Base-by-base conservation (phyloP, 2,113 vertebrate genomes). In the Pelusios castaneus region DNA sequence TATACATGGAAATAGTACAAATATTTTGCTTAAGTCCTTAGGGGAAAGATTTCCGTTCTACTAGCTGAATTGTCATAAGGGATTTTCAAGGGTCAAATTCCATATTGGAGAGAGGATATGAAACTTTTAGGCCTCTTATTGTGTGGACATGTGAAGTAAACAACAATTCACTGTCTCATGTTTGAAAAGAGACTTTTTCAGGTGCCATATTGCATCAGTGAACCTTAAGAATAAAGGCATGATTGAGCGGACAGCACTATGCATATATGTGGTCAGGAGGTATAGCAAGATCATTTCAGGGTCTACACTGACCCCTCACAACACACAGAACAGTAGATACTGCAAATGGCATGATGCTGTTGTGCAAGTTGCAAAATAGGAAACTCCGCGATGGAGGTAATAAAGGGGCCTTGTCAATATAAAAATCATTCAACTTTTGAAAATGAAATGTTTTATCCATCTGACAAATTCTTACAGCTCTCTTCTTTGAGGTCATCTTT, bases 81-180 rank as follows among this genome's bases (percentile, higher is more conserved):
- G 95, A 96, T 97, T 97, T 97, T 93, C 90, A 93, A 89, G 93
- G 95, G 96, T 96, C 95, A 96, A 90, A 83, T 94, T 95, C 96
- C 93, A 94, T 94, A 95, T 84, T 96, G 87, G 75, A 89, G 93
- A 91, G 89, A 96, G 92, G 93, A 97, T 96, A 97, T 97, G 94
- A 97, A 95, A 93, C 91, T 96, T 96, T 94, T 91, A 96, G 95
- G 58, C 84, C 83, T 88, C 90, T 97, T 97, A 97, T 95, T 96
- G 91, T 88, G 90, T 81, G 85, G 85, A 93, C 93, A 93, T 85
- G 73, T 97, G 94, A 95, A 95, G 91, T 87, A 96, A 95, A 97
- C 95, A 96, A 96, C 95, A 96, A 89, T 87, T 94, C 90, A 38
- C 25, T 92, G 83, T 93, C 95, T 97, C 91, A 97, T 95, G 94